phyloP scores from a whole-genome alignment of 2,888 invertebrate species.

The Tachina fera region DNA sequence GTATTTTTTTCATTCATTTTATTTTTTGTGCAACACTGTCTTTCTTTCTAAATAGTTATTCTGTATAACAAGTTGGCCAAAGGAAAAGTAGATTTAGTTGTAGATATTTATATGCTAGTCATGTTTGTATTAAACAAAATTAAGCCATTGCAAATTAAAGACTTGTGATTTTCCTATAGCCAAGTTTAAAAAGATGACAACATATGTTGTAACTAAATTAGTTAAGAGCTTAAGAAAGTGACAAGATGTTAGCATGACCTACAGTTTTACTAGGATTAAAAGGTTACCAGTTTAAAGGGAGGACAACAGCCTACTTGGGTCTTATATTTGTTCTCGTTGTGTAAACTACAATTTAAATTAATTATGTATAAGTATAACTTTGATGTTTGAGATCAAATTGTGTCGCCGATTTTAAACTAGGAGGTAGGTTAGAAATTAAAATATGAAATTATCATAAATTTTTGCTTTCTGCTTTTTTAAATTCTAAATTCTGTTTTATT shows the following conservation, averaged over 20 bases:
- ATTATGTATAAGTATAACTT: too few relatives aligned
- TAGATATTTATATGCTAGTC: slow-evolving; percentile 21
- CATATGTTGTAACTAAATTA: background rate
- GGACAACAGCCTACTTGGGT: too few relatives aligned
- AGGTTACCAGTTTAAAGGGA: background rate
- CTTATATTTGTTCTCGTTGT: too few relatives aligned
- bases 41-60: slow-evolving; percentile 5
- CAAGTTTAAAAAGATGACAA: background rate
- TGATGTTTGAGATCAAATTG: too few relatives aligned
- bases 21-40: slow-evolving; percentile 16
- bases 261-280: background rate
- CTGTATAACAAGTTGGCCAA: background rate
- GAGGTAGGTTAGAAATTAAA: too few relatives aligned
- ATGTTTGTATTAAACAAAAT: slow-evolving; percentile 9
- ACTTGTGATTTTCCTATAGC: background rate
- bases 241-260: background rate
- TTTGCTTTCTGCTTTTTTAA: too few relatives aligned
- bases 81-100: background rate
- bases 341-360: too few relatives aligned
- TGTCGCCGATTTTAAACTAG: too few relatives aligned
- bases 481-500: background rate
- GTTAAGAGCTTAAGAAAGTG: background rate
- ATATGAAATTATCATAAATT: too few relatives aligned
- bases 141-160: slow-evolving; percentile 45
- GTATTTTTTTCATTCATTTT: background rate